phyloP scores from a whole-genome alignment of 2,797 vertebrate species.

The Rhadinocentrus ornatus region DNA sequence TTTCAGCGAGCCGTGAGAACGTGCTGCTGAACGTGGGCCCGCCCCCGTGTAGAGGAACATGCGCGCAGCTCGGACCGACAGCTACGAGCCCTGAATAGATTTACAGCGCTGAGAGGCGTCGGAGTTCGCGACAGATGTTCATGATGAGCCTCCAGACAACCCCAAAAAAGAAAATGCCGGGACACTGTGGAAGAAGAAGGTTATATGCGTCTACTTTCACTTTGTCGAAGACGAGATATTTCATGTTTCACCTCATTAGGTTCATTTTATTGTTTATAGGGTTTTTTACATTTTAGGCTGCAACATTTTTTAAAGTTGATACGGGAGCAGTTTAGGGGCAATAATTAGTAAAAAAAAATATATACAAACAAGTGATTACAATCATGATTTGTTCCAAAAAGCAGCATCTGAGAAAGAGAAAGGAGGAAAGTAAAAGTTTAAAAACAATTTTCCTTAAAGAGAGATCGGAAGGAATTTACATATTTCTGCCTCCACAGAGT shows the following conservation, averaged over 20 bases:
- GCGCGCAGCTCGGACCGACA: conserved; percentile 20
- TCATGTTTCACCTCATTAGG: too few relatives aligned
- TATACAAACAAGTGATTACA: not conserved
- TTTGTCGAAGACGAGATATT: too few relatives aligned
- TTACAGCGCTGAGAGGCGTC: conserved; percentile 19
- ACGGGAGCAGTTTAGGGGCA: too few relatives aligned
- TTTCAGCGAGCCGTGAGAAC: conserved; percentile 61
- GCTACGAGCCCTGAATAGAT: conserved; percentile 58
- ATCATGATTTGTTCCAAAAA: not conserved
- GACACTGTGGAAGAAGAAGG: too few relatives aligned
- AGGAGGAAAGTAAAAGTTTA: not conserved
- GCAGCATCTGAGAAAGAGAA: not conserved
- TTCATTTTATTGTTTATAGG: too few relatives aligned
- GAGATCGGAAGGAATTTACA: not conserved
- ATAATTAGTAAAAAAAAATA: too few relatives aligned
- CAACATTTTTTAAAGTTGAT: too few relatives aligned
- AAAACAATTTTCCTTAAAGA: not conserved
- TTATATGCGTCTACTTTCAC: too few relatives aligned
- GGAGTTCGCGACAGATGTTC: conserved; percentile 10
- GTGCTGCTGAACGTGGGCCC: not conserved
- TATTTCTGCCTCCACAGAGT: not conserved
- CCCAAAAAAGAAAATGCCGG: not conserved
- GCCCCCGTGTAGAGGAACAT: conserved; percentile 44
- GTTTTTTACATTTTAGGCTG: too few relatives aligned
- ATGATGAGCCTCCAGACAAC: conserved; percentile 14